A percentile compares a stretch with the other conserved stretches of the same genome.
These are phyloP conservation scores for Mactra quadrangularis DNA, from an alignment of 1,140 invertebrate genomes.

Conservation along the genomic window DNA sequence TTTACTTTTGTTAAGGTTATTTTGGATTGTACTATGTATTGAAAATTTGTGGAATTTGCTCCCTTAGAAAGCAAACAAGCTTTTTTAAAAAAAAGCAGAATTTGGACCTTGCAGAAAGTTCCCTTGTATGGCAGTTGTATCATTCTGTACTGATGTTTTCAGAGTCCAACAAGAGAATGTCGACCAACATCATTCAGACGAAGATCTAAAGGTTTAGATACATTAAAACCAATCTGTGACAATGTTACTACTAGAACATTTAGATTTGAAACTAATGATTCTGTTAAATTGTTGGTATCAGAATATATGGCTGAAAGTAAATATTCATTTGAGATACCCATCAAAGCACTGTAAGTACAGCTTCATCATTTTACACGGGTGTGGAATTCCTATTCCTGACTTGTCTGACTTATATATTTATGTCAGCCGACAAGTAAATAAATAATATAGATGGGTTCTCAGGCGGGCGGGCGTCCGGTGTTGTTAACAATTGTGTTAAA, in stretches of 20 bases:
- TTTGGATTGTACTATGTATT: neutral
- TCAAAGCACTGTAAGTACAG: slow-evolving; percentile 95
- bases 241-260: slow-evolving; percentile 93
- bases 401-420: no score
- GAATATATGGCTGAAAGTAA: slow-evolving; percentile 97
- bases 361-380: no score
- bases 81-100: neutral
- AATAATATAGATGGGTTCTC: no score
- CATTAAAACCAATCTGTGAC: slow-evolving; percentile 89
- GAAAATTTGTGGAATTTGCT: neutral
- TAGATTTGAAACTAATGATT: slow-evolving; percentile 92
- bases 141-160: neutral
- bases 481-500: no score
- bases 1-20: no score
- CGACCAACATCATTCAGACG: slow-evolving; percentile 82
- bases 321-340: slow-evolving; percentile 93
- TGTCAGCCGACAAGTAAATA: no score
- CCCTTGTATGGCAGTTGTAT: no score
- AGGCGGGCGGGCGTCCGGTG: no score
- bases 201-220: slow-evolving; percentile 90
- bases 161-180: neutral
- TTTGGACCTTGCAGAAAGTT: neutral
- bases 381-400: no score
- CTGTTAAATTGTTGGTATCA: slow-evolving; percentile 95
- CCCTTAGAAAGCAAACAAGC: neutral